Base-by-base conservation (phyloP, 2,888 invertebrate species). In the Parnassius apollo region DNA sequence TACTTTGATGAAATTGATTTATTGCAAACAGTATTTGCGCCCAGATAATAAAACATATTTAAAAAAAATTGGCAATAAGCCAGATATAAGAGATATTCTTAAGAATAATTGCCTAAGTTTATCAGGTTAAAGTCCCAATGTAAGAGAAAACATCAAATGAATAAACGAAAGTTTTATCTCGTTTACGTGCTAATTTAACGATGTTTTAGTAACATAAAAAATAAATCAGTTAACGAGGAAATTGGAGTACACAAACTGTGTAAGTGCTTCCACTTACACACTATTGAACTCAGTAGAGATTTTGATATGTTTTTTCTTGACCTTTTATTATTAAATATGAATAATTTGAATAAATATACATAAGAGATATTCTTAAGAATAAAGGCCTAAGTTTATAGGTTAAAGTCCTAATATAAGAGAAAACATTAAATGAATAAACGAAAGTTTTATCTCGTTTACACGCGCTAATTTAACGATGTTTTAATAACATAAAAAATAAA, bases 401-500 rank as follows among this genome's bases (percentile, higher is more conserved):
- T 18, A 18, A 18, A 18, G 42, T 54, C 49, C 54, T 46, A 54
- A 55, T 4, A 11, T 55, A 55, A 55, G 13, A 54, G 9, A 48
- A 54, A 55, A 10, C 22, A 18, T 9, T 4, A 11, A 49, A 54
- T 42, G 46, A 48, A 53, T 13, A 7, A 18, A 25, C 18, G 35
- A 35, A 59, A 12, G 42, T 18, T 10, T 42, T 2, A 45, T 59
- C 22, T 11, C 18, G 13, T 44, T 53, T 12, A 54, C 42, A 13
- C 50, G 9, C n/a, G 13, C 12, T 35, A 54, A 54, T 11, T 54
- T 49, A 42, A 42, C 45, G 49, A 55, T 55, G 49, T 55, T 60
- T 60, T 12, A 46, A 55, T 42, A 61, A 55, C 60, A 61, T 50
- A 7, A 50, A 25, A 49, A 61, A 22, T 44, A 55, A 60, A 61